Percentiles rank a stretch among this genome's conserved stretches.
Evolutionary conservation across 2,113 vertebrate genomes (phyloP).

Genomic region (Halcyon malimbica): DNA sequence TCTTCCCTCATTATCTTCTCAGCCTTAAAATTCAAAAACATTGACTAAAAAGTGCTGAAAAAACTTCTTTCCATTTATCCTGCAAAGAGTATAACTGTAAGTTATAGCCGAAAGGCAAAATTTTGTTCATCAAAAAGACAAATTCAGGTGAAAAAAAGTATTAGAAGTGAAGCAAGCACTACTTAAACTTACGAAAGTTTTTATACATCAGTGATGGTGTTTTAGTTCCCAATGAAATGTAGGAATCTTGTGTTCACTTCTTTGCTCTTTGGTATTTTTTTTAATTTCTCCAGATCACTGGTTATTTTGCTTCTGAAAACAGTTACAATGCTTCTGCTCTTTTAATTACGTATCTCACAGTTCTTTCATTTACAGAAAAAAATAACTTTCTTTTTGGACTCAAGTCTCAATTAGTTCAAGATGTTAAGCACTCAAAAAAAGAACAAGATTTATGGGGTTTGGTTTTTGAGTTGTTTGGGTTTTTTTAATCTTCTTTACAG

Average conservation of each 20-base stretch:
- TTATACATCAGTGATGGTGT: not conserved
- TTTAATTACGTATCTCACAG: not conserved
- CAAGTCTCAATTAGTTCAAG: not conserved
- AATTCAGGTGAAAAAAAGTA: constrained; percentile 18
- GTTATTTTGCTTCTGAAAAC: not conserved
- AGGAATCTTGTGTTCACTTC: not conserved
- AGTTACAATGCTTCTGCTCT: not conserved
- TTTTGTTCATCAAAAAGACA: constrained; percentile 8
- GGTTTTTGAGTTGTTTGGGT: not conserved
- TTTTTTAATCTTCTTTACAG: not conserved
- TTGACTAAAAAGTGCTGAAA: constrained; percentile 36
- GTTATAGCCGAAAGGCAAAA: constrained; percentile 19
- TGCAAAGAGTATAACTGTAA: not conserved
- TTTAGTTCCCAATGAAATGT: not conserved
- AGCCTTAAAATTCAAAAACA: not conserved
- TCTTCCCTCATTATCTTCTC: constrained; percentile 31
- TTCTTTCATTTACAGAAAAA: not conserved
- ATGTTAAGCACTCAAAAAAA: not conserved
- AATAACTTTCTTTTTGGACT: not conserved
- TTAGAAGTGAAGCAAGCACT: constrained; percentile 5
- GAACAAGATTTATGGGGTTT: not conserved
- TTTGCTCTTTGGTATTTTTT: not conserved
- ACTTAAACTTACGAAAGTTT: constrained; percentile 16
- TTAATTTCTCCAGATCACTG: not conserved
- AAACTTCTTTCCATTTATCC: not conserved